Evolutionary conservation across 2,888 invertebrate species (phyloP).

Genomic region (Saturnia japonica): DNA sequence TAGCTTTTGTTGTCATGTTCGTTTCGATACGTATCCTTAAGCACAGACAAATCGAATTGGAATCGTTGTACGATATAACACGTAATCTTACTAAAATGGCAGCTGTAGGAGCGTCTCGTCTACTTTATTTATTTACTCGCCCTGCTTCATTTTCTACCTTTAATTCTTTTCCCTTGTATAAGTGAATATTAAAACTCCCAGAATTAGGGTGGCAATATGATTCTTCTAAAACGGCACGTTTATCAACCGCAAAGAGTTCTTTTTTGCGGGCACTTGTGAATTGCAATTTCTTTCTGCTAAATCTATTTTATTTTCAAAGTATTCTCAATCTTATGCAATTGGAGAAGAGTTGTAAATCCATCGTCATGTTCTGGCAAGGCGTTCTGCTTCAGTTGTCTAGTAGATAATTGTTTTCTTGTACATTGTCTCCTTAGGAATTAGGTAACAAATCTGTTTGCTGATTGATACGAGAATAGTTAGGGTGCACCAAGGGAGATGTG

Average conservation of each 20-base stretch:
- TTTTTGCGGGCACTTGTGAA: conserved; percentile 36
- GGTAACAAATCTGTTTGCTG: conserved; percentile 75
- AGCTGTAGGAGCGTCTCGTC: conserved; percentile 41
- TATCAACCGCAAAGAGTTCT: conserved; percentile 39
- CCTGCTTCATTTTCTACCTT: conserved; percentile 77
- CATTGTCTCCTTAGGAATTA: conserved; percentile 77
- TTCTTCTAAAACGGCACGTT: conserved; percentile 42
- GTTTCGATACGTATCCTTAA: conserved; percentile 50
- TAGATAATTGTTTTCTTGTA: conserved; percentile 78
- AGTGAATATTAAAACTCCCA: conserved; percentile 75
- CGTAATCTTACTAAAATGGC: conserved; percentile 64
- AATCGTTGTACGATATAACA: conserved; percentile 68
- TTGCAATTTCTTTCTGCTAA: conserved; percentile 54
- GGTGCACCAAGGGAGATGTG: conserved; percentile 43
- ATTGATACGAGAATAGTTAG: conserved; percentile 65
- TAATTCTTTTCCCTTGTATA: conserved; percentile 78
- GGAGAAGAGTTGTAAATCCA: conserved; percentile 45
- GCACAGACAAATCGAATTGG: conserved; percentile 74
- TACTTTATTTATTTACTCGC: conserved; percentile 74
- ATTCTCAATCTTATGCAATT: conserved; percentile 42
- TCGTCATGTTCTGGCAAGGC: conserved; percentile 31
- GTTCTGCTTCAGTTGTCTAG: conserved; percentile 53
- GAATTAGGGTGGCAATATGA: conserved; percentile 53
- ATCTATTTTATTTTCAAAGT: conserved; percentile 32
- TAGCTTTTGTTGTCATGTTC: conserved; percentile 46